These are phyloP conservation scores for Phasianus colchicus DNA, from an alignment of 2,113 vertebrate species.

Conservation along the genomic window DNA sequence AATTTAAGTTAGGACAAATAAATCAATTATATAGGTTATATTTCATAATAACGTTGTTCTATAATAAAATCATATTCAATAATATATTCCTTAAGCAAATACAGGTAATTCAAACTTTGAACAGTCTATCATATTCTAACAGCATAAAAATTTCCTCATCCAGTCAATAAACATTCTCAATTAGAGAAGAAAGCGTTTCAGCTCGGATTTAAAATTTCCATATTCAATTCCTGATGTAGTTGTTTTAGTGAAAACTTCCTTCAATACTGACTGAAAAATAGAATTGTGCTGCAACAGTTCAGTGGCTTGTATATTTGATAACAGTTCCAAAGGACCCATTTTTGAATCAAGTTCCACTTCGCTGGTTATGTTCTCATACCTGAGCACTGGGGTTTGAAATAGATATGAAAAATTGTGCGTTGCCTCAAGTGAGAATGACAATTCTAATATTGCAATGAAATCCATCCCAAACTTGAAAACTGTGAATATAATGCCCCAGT, in stretches of 20 bases:
- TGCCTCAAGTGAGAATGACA: not conserved
- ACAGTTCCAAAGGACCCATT: not conserved
- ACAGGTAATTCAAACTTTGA: not conserved
- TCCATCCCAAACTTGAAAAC: not conserved
- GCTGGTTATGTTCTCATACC: not conserved
- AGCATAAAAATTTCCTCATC: not conserved
- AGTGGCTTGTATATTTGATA: not conserved
- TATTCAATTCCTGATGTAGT: not conserved
- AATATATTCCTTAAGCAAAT: not conserved
- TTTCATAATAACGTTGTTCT: not conserved
- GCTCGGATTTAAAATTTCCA: not conserved
- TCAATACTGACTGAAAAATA: not conserved
- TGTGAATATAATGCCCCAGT: not conserved
- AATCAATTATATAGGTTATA: not conserved
- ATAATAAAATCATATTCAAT: not conserved
- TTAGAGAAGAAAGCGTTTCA: not conserved
- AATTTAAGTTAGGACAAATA: not conserved
- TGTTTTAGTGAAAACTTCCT: not conserved
- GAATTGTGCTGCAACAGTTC: not conserved
- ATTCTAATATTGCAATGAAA: not conserved
- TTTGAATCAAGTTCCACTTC: not conserved
- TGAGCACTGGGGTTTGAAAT: not conserved
- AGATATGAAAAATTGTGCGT: not conserved
- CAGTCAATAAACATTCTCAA: not conserved
- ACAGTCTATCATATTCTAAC: not conserved